Base-by-base conservation (phyloP, 2,113 vertebrate genomes). In the Prolemur simus region DNA sequence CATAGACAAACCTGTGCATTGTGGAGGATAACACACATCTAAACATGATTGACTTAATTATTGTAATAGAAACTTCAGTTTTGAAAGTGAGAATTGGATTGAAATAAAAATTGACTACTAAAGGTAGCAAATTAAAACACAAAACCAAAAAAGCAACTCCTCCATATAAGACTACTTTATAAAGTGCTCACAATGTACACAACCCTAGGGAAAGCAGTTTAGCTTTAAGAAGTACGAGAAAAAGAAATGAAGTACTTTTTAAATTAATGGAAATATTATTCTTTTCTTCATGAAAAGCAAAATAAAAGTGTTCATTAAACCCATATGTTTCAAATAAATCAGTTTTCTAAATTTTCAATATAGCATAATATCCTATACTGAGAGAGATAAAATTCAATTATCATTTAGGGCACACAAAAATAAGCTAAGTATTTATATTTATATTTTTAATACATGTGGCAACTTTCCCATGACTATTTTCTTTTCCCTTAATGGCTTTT, bases 391-490 rank as follows among this genome's bases (percentile, higher is more conserved):
- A 42, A 94, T 95, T 96, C 87, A 85, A 94, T 96, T 98, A 93
- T 97, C 63, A 91, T 88, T 90, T 85, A 77, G n/a, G 87, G 21
- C 34, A 91, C 54, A 96, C n/a, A 96, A 87, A 97, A 97, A 89
- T 90, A 94, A 97, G 89, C 42, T 96, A 96, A 95, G 60, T 91
- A 94, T 94, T 95, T 97, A 84, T 37, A 96, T 95, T 96, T 95
- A 84, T 37, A 96, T 95, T 96, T 95, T 95, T 95, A 81, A 89
- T 84, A 93, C 34, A 25, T 86, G 87, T 71, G 96, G 80, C 63
- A 91, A 84, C 81, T 95, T 97, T 97, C 96, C 96, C 94, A 94
- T 74, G 85, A 96, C 87, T 95, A 87, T 97, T 95, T 94, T 95
- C 56, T 94, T 95, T 97, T 93, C 52, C 37, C 60, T 47, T 96